These are phyloP conservation scores for Drosophila buzzatii DNA, from an alignment of 2,888 invertebrate species.

Conservation along the genomic window DNA sequence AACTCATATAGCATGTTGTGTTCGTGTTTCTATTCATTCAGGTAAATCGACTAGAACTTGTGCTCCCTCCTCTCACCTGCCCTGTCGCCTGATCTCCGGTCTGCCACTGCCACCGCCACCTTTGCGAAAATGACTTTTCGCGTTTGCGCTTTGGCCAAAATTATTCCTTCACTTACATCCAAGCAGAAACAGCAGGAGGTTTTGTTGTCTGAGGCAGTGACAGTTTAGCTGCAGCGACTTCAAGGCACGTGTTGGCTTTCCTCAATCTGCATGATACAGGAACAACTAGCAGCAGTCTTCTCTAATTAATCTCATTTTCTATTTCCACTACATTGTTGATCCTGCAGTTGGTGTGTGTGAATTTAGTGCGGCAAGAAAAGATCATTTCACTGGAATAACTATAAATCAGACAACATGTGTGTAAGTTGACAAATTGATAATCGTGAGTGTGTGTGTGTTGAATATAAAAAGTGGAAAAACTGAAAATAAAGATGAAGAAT, in stretches of 20 bases:
- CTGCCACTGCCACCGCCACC: neutral
- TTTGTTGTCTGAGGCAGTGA: conserved; percentile 61
- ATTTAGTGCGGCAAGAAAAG: neutral
- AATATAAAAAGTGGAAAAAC: neutral
- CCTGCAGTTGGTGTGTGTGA: conserved; percentile 1
- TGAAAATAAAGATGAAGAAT: neutral
- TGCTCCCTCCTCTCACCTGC: conserved; percentile 36
- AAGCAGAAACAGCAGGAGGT: conserved; percentile 64
- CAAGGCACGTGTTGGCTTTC: conserved; percentile 14
- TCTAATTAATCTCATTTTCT: neutral
- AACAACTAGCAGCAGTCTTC: conserved; percentile 1
- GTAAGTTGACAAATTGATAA: conserved; percentile 30
- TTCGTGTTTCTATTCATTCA: conserved; percentile 39
- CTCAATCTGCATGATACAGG: neutral
- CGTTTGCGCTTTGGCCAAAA: conserved; percentile 19
- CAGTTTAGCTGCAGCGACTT: conserved; percentile 40
- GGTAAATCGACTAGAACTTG: conserved; percentile 54
- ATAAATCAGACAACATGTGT: conserved; percentile 37
- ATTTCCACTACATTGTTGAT: neutral
- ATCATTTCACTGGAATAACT: neutral
- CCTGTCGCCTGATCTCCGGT: neutral
- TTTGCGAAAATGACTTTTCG: conserved; percentile 6
- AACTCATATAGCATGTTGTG: conserved; percentile 49
- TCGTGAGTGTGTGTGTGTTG: neutral
- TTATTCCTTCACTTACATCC: conserved; percentile 19